Percentiles rank a stretch among this genome's conserved stretches.
These are phyloP conservation scores for Cerceris ruficornis DNA, from an alignment of 2,888 invertebrate species.

Conservation along the genomic window DNA sequence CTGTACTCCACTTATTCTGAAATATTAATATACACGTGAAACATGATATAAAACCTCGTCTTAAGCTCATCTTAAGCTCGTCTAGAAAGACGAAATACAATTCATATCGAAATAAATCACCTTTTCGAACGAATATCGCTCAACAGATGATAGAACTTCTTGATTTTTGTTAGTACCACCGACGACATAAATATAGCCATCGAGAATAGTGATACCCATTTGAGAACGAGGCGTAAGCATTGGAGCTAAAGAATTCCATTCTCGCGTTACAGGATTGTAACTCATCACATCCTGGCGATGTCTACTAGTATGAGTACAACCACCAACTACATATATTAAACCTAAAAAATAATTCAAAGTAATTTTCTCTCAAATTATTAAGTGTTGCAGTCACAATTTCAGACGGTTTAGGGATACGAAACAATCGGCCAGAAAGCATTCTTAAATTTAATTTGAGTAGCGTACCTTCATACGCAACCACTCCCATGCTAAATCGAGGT, in stretches of 20 bases:
- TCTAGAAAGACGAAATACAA: no score
- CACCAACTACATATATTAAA: constrained; percentile 94
- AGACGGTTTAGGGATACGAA: neutral
- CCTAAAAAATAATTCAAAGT: constrained; percentile 82
- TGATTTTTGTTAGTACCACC: constrained; percentile 93
- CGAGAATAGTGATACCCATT: constrained; percentile 94
- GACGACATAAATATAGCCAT: constrained; percentile 92
- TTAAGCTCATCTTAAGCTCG: no score
- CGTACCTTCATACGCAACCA: constrained; percentile 91
- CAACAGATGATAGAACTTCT: constrained; percentile 91
- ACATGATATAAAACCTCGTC: no score
- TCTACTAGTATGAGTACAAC: constrained; percentile 91
- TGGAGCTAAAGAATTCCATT: constrained; percentile 89
- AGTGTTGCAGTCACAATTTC: neutral
- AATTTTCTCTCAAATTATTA: neutral
- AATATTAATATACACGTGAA: constrained; percentile 14
- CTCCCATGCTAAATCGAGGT: constrained; percentile 95
- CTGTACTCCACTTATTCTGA: constrained; percentile 90
- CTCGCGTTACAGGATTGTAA: constrained; percentile 90
- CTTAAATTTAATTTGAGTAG: neutral
- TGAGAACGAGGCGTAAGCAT: constrained; percentile 93
- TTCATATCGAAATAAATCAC: constrained; percentile 81
- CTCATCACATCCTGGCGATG: constrained; percentile 91
- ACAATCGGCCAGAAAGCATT: neutral
- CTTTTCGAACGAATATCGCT: constrained; percentile 91